Percentiles rank a stretch among this genome's conserved stretches.
Evolutionary conservation across 30 jellyfish, hydroid and myxozoan species (phyloP).

Genomic region (Turritopsis rubra): DNA sequence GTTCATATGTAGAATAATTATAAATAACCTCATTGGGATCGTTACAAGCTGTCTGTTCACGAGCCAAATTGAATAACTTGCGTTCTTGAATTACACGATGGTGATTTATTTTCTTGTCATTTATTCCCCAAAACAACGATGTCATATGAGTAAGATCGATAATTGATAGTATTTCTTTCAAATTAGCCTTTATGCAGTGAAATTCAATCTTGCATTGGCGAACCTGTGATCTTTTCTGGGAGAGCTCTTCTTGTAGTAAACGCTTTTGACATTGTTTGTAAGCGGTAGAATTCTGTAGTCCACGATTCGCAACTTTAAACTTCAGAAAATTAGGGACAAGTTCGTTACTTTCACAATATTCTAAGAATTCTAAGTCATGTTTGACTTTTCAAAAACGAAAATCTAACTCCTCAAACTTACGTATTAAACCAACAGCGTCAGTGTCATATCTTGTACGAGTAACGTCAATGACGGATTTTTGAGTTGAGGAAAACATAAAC

Average conservation of each 20-base stretch:
- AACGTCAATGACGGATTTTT: background rate
- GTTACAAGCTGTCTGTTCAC: background rate
- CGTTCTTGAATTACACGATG: background rate
- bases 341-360: background rate
- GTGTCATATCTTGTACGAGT: background rate
- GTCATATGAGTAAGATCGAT: background rate
- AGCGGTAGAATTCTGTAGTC: background rate
- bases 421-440: background rate
- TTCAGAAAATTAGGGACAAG: background rate
- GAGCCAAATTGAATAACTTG: background rate
- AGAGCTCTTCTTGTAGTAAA: background rate
- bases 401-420: background rate
- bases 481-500: background rate
- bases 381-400: background rate
- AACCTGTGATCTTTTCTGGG: background rate
- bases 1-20: background rate
- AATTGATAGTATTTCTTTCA: background rate
- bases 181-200: background rate
- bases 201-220: background rate
- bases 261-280: background rate
- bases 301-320: background rate
- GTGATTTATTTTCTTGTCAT: background rate
- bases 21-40: background rate
- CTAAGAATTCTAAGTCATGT: background rate
- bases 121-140: background rate